Evolutionary conservation across 2,113 vertebrate genomes (phyloP), one percentile per base, ranked within the genome.

Genomic region (Halcyon senegalensis): DNA sequence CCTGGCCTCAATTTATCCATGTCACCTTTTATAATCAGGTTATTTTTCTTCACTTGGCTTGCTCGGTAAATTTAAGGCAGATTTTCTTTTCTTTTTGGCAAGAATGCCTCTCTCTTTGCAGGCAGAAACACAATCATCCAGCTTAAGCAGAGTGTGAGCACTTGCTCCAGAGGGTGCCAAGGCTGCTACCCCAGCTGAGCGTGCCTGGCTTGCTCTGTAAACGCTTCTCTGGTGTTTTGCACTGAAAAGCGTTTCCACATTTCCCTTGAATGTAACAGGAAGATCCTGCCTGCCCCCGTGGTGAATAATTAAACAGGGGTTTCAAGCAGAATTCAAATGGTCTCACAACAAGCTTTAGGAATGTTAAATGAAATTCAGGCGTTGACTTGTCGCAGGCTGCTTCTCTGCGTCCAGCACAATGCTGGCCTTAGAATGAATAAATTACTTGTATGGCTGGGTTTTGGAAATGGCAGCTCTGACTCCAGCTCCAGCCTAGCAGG

Each of bases 291-390:
- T 87, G 27, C 31, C 62, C 69, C 44, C 11, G 2, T 3, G 41
- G 91, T 85, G 48, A 95, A 88, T 94, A 85, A 94, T 93, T 94
- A 89, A 90, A 55, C 24, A 19, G 41, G 20, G 3, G 41, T 90
- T 95, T 85, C 53, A 59, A 79, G 78, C 44, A 62, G 84, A 76
- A 82, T 91, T 94, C 74, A 83, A 83, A 91, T 69, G 9, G 21
- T 67, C n/a, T 91, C 28, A 50, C 10, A 48, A 64, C 8, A 50
- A 87, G 39, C 24, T 93, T 82, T 58, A 62, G 28, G 66, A 73
- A 55, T n/a, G 37, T 30, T 23, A 69, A 69, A 74, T 51, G 13
- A 80, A 91, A 88, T 74, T 66, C 58, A 74, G 18, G 70, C n/a
- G 43, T 2, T 66, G 50, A 37, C 39, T 84, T 86, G 33, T 92